Evolutionary conservation across 2,113 vertebrate genomes (phyloP).

Genomic region (Takifugu bimaculatus): DNA sequence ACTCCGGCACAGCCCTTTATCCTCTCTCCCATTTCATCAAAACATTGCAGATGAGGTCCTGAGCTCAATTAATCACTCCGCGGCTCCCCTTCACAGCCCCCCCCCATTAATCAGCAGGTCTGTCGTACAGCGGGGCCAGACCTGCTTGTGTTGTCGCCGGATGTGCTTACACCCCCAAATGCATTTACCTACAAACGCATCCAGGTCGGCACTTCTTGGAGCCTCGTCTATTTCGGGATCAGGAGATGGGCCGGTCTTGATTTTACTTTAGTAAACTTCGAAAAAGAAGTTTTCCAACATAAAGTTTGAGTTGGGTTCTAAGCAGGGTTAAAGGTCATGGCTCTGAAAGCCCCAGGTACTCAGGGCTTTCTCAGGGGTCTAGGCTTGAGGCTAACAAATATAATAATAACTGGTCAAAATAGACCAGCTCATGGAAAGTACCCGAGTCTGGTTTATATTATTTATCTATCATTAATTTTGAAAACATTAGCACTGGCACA

Average conservation of each 20-base stretch:
- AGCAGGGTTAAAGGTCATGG: no score
- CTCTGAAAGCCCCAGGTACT: no score
- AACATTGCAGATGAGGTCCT: slow-evolving; percentile 74
- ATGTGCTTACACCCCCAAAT: slow-evolving; percentile 33
- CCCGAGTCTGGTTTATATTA: no score
- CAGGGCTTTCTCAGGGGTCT: no score
- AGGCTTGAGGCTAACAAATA: no score
- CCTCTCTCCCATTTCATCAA: slow-evolving; percentile 70
- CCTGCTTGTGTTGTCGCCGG: slow-evolving; percentile 50
- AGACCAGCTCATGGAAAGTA: no score
- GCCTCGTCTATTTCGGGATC: not conserved
- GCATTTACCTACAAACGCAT: not conserved
- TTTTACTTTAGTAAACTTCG: no score
- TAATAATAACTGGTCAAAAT: no score
- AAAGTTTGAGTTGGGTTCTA: no score
- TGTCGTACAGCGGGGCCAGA: slow-evolving; percentile 34
- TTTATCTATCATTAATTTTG: no score
- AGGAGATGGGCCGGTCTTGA: not conserved
- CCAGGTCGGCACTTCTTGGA: not conserved
- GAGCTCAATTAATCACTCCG: slow-evolving; percentile 72
- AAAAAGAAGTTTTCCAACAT: no score
- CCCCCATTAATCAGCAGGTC: slow-evolving; percentile 55
- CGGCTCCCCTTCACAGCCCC: slow-evolving; percentile 42
- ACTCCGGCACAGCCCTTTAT: slow-evolving; percentile 41
- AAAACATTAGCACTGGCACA: no score